Base-by-base conservation (phyloP, 2,888 invertebrate genomes). In the Danaus chrysippus region DNA sequence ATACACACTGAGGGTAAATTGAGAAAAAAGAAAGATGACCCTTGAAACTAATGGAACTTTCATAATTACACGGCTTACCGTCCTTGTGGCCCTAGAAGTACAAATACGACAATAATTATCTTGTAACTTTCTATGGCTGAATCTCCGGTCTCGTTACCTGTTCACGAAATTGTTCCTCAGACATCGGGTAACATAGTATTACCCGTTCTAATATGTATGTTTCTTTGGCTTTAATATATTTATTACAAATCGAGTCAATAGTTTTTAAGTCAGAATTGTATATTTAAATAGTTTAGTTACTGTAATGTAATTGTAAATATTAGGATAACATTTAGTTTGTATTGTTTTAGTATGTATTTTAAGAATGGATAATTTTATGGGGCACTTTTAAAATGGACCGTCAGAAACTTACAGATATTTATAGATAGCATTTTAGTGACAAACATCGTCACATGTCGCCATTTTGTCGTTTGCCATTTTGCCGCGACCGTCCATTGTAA, bases 1-100 rank as follows among this genome's bases (percentile, higher is more conserved):
- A 97, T 98, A 76, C 97, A 97, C 84, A 96, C 96, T 5, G 98
- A 98, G 82, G 97, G 97, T 1, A 96, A 97, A 80, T 91, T 97
- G 56, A 92, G 97, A 71, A 95, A 97, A 86, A 95, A 96, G 89
- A 96, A 96, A 81, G 96, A 96, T 73, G 96, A 96, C 60, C 82
- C 88, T 68, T 91, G 84, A 86, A 66, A 23, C 41, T 54, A 13
- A 41, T 12, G 9, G 11, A 42, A 59, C 15, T 13, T 41, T 55
- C 56, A 63, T 63, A 64, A 67, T 57, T 57, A n/a, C 61, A 65
- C 62, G 59, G 55, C 63, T 56, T 59, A 65, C 64, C 62, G 64
- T 69, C 68, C 59, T 58, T 68, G 75, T 74, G 76, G 72, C 73
- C 74, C 68, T 58, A 70, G 70, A 82, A 83, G 86, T 87, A 87